Evolutionary conservation across 2,888 invertebrate genomes (phyloP), one percentile per base, ranked within the genome.

Genomic region (Euplexia lucipara): DNA sequence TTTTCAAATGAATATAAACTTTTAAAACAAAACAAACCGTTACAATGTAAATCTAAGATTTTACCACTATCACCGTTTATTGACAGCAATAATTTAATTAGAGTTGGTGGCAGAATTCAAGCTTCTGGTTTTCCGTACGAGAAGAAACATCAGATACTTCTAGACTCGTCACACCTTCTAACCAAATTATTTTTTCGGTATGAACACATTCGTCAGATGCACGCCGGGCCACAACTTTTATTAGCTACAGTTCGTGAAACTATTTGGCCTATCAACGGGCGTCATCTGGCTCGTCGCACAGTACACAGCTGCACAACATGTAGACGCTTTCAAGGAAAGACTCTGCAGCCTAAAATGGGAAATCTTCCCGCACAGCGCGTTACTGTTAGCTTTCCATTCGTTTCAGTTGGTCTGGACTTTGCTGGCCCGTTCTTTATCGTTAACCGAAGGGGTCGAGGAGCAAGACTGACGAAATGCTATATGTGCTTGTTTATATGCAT

Each of bases 371-470:
- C 26, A 30, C 45, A 45, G 26, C 30, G 9, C 3, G 22, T 45
- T 45, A 45, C 45, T 7, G 45, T 26, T 5, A 12, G 10, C 8
- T 44, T 44, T 12, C 14, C 44, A 4, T 44, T 44, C 14, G 14
- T n/a, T 2, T 45, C 47, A 16, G 47, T 47, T 47, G 47, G 47
- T 30, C 32, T 47, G 9, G 47, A 47, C 8, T 47, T 47, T 7
- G 47, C 47, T 47, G 22, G 47, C 47, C 32, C 47, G 16, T 47
- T 47, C 47, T 47, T 47, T 47, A 47, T 47, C 47, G 5, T 47
- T 16, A 47, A 47, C 32, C 47, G 30, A 16, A 47, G 9, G 12
- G 32, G 16, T 32, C 16, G 47, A 47, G 32, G 47, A n/a, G 32
- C 47, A n/a, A 47, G 47, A 47, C 32, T 47, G 22, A n/a, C n/a